Percentiles rank a stretch among this genome's conserved stretches.
phyloP scores from a whole-genome alignment of 2,888 invertebrate species.

The Plemyria rubiginata region DNA sequence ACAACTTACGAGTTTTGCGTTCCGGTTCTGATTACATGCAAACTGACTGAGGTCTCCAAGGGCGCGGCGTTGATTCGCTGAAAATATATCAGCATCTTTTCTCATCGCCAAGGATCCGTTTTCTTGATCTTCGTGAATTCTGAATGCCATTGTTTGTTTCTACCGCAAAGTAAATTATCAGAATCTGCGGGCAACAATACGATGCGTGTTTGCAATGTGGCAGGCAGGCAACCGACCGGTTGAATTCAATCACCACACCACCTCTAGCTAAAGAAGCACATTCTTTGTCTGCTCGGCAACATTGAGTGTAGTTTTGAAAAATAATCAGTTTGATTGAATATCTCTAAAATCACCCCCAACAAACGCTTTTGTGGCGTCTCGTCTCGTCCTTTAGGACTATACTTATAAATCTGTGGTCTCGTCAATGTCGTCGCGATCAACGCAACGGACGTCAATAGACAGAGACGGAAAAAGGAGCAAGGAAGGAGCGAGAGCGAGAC shows the following conservation, averaged over 20 bases:
- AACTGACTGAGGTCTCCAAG: conserved; percentile 87
- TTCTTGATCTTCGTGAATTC: conserved; percentile 92
- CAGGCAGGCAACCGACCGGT: conserved; percentile 59
- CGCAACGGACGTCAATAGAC: conserved; percentile 82
- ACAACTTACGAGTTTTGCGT: conserved; percentile 81
- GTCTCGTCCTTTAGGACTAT: no score
- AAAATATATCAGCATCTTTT: conserved; percentile 80
- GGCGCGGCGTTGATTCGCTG: conserved; percentile 86
- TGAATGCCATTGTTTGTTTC: conserved; percentile 88
- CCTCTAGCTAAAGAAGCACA: conserved; percentile 52
- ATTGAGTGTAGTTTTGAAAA: conserved; percentile 60
- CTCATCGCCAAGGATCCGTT: conserved; percentile 85
- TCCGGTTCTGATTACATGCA: conserved; percentile 82
- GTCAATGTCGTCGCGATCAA: no score
- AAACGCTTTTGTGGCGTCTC: conserved; percentile 58
- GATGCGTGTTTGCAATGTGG: conserved; percentile 54
- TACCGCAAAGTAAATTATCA: conserved; percentile 63
- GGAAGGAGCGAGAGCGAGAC: conserved; percentile 44
- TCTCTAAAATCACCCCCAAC: conserved; percentile 71
- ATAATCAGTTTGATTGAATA: conserved; percentile 42
- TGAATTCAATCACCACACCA: conserved; percentile 45
- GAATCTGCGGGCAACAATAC: conserved; percentile 49
- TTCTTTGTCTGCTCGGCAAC: conserved; percentile 66
- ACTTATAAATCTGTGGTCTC: no score
- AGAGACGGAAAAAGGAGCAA: conserved; percentile 47